Base-by-base conservation (phyloP, 2,888 invertebrate species). In the Ophioninae sp. region DNA sequence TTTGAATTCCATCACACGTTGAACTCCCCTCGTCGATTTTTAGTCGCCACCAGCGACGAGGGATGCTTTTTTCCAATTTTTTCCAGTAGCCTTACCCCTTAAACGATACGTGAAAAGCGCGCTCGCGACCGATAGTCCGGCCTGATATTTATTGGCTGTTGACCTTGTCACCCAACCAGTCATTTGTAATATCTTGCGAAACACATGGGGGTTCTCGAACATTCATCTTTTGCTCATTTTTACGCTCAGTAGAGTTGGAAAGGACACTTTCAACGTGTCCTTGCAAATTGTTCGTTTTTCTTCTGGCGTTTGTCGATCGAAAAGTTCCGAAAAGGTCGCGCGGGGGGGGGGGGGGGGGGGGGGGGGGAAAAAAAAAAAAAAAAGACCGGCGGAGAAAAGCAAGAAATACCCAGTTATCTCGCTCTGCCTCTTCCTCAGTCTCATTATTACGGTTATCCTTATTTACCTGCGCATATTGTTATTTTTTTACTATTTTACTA, bases 121-220 rank as follows among this genome's bases (percentile, higher is more conserved):
- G 5, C 30, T 69, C 9, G 37, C 39, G 20, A 23, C 39, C 59
- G 58, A n/a, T 59, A 22, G 13, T 59, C 59, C 13, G 72, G 56
- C 20, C 13, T n/a, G 23, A 61, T 72, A 39, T 72, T 72, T 22
- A 59, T 72, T 72, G 41, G 59, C 22, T 72, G 72, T 72, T 72
- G 59, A 72, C 72, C 72, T 72, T 72, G 72, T 30, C 59, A 41
- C 39, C 58, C 39, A 44, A 37, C 72, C 23, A 30, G 39, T 61
- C 59, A 41, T 72, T 39, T 56, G 10, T 17, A 22, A 59, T 37
- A 72, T 72, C 72, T 8, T 41, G 37, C 10, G 72, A 72, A 22
- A 72, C 59, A 59, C 39, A 72, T 41, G 9, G 41, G 6, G 7
- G 20, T 10, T 59, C 58, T 58, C 71, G 37, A 72, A 30, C 37